These are phyloP conservation scores for Brachionus manjavacas DNA, from an alignment of 1,140 invertebrate genomes.

Conservation along the genomic window DNA sequence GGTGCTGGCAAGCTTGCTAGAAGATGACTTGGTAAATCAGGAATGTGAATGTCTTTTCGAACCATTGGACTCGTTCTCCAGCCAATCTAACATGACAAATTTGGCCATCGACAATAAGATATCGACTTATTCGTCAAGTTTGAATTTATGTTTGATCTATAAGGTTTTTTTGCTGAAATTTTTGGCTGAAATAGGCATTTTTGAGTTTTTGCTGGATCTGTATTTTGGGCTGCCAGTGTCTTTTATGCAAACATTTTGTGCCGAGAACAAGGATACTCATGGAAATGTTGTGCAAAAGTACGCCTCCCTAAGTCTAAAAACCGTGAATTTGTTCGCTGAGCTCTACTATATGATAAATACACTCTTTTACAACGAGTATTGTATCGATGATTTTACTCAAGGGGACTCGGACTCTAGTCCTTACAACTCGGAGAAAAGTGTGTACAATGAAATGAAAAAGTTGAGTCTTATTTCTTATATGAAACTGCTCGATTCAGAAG, in stretches of 20 bases:
- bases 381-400: conserved; percentile 19
- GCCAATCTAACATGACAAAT: neutral
- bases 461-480: conserved; percentile 17
- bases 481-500: neutral
- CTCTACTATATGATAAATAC: conserved; percentile 33
- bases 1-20: neutral
- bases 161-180: conserved; percentile 30
- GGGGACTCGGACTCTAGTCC: neutral
- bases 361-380: conserved; percentile 13
- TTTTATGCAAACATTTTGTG: neutral
- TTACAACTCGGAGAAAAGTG: neutral
- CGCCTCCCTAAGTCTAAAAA: neutral
- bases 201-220: conserved; percentile 31
- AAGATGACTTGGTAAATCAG: neutral
- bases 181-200: neutral
- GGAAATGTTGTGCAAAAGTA: neutral
- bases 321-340: conserved; percentile 33
- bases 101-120: neutral
- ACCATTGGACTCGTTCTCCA: neutral
- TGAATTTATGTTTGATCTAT: neutral
- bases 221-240: conserved; percentile 40
- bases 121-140: conserved; percentile 11
- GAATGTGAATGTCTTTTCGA: conserved; percentile 5
- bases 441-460: conserved; percentile 40
- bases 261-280: neutral